Base-by-base conservation (phyloP, 2,888 invertebrate species). In the Caenorhabditis sp. region DNA sequence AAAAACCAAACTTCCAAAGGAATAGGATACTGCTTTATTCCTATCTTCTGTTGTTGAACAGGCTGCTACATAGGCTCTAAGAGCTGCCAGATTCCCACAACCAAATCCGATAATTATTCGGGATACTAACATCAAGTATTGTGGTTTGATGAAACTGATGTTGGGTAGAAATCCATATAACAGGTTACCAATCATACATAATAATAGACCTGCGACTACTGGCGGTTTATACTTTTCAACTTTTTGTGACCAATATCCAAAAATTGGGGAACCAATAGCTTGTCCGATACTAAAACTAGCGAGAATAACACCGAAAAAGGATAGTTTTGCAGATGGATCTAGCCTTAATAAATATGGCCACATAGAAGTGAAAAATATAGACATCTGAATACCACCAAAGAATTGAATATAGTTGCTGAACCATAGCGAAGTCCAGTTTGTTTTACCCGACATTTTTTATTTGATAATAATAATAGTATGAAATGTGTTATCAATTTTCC, bases 321-420 rank as follows among this genome's bases (percentile, higher is more conserved):
- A 59, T n/a, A 72, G 60, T 52, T 63, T 59, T 7, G 72, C 72
- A 1, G 63, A 25, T 20, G 63, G 60, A 43, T 72, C 72, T n/a
- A 72, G 64, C 64, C 68, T 56, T 20, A 67, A 59, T 43, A 50
- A 52, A 43, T 59, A 36, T 1, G 73, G 73, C 73, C 73, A 73
- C 68, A 73, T 73, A 8, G 68, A 69, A 38, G 68, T 73, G 68
- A 73, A 69, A 59, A 68, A 73, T 31, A 73, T 68, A 49, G 73
- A 73, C 38, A 73, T 60, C 23, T 73, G 73, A 54, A 73, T 52
- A 21, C 73, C 73, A 7, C 61, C 59, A 20, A 65, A 36, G 14
- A 64, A 65, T 31, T 69, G 68, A 21, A 68, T 56, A 5, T 59
- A 43, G 43, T 73, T 73, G 20, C 54, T 57, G 27, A 73, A 36